Percentiles rank a stretch among this genome's conserved stretches.
Conservation (phyloP, 2,797 vertebrate genomes). For the Sarcophilus harrisii region DNA sequence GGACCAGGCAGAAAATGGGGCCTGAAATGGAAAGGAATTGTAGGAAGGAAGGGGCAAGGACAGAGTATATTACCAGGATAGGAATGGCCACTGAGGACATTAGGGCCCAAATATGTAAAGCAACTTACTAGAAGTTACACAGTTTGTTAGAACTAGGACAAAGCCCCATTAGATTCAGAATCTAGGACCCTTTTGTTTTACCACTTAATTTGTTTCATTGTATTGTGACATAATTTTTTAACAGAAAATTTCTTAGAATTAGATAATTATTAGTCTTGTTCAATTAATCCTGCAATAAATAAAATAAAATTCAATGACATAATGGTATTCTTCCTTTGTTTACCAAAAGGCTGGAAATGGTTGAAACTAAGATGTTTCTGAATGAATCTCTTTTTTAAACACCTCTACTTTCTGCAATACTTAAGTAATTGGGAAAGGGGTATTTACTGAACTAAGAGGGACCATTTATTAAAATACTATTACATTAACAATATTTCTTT, state of each 20-base stretch:
- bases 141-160: neutral
- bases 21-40: neutral
- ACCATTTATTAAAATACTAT: conserved; percentile 22
- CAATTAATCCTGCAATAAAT: neutral
- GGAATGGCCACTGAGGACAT: neutral
- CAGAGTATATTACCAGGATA: neutral
- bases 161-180: neutral
- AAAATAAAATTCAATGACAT: neutral
- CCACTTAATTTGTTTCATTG: neutral
- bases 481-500: neutral
- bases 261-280: conserved; percentile 24
- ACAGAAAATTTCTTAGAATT: conserved; percentile 25
- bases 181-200: conserved; percentile 16
- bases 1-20: neutral
- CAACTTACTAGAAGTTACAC: neutral
- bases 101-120: neutral
- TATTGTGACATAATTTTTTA: conserved; percentile 25
- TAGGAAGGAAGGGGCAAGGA: neutral
- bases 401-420: neutral
- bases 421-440: neutral
- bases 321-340: neutral
- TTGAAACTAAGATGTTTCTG: neutral
- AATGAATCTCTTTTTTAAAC: neutral
- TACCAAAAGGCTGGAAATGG: neutral
- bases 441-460: neutral